Conservation (phyloP, 2,113 vertebrate genomes). For the mouse (Mus musculus) region GRCm39 chr1:36667001-36667500, state of each 20-base stretch:
- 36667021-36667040: not conserved
- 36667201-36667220: not conserved
- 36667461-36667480: not conserved
- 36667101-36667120: not conserved
- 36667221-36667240: not conserved
- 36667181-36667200: not conserved
- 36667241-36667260: not conserved
- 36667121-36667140: not conserved
- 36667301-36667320: not conserved
- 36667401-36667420: conserved; percentile 4
- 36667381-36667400: not conserved
- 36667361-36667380: not conserved
- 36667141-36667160: not conserved
- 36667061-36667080: not conserved
- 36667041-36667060: not conserved
- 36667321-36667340: not conserved
- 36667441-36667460: not conserved
- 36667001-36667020: not conserved
- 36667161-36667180: not conserved
- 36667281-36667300: not conserved
- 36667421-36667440: not conserved
- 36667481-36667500: not conserved
- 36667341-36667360: not conserved
- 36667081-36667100: not conserved
- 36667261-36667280: not conserved